Evolutionary conservation across 2,113 vertebrate species (phyloP), one percentile per base, ranked within the genome.

Genomic region (Tringa solitaria): DNA sequence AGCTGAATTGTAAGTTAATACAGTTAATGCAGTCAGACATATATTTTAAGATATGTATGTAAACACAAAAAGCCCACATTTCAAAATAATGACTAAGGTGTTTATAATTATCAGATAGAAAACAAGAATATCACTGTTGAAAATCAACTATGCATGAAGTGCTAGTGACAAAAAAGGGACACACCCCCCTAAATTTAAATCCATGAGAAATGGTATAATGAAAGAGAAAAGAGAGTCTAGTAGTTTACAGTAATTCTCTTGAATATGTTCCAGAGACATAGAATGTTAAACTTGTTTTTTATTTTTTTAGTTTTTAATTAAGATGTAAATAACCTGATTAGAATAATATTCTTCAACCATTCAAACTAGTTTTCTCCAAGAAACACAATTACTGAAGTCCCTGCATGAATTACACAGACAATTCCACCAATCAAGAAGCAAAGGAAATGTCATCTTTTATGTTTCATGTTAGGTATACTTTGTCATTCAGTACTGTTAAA

Each of bases 301-400:
- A 94, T 94, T 89, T 89, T 90, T 96, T 53, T 68, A 2, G n/a
- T 77, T 95, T 91, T 97, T 88, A 96, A 97, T 97, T 96, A 97
- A 89, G 78, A 97, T 84, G 74, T 65, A 97, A 95, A 94, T 93
- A 97, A 89, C 17, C 33, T 79, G 92, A 94, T 85, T 94, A 53
- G 57, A 97, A 87, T 50, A 93, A 94, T 72, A 23, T 65, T 95
- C 54, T 33, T 94, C 22, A 96, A 45, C 33, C 26, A 80, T 83
- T 90, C 83, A 93, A 82, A 61, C 89, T 87, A 59, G 10, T 64
- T 84, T 90, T 94, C 84, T 96, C 63, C 59, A 91, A 84, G 61
- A 77, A 88, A 90, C 21, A 81, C 39, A 79, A 53, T 73, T 59
- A 82, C 23, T 82, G 33, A 70, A 77, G 27, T 79, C 26, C 60